phyloP scores from a whole-genome alignment of 2,113 vertebrate genomes.

The Bothrops jararaca region DNA sequence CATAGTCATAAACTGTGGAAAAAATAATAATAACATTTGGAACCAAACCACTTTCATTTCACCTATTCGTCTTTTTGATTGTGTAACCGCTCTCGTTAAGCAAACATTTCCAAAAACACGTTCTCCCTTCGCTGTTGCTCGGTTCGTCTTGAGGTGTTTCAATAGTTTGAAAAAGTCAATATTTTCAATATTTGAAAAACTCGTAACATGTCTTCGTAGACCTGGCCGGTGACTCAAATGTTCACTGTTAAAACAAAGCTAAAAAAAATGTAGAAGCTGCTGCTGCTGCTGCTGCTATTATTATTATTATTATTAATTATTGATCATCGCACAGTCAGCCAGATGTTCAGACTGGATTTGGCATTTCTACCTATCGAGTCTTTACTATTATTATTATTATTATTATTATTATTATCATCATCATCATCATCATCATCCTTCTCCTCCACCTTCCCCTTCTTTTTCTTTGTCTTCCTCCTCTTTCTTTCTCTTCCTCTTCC shows the following conservation, averaged over 20 bases:
- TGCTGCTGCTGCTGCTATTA: no score
- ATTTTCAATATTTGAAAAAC: constrained; percentile 57
- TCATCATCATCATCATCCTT: no score
- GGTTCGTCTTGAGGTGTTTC: constrained; percentile 47
- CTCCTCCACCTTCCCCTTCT: no score
- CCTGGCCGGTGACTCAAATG: constrained; percentile 65
- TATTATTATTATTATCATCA: no score
- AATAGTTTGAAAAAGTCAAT: no score
- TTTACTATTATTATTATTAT: no score
- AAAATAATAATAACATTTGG: constrained; percentile 10
- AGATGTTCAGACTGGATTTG: no score
- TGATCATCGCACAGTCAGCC: no score
- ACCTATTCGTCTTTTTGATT: constrained; percentile 33
- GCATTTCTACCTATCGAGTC: no score
- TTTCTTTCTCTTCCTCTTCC: no score
- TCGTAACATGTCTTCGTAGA: constrained; percentile 58
- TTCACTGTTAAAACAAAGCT: constrained; percentile 73
- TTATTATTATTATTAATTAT: no score
- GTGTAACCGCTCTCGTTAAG: constrained; percentile 41
- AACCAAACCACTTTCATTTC: constrained; percentile 22
- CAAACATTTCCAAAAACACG: constrained; percentile 49
- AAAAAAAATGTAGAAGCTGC: constrained; percentile 35
- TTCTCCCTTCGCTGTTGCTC: constrained; percentile 61
- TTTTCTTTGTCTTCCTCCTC: no score
- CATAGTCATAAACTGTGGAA: constrained; percentile 8